phyloP scores from a whole-genome alignment of 2,888 invertebrate species.

The Lasioglossum oenotherae region DNA sequence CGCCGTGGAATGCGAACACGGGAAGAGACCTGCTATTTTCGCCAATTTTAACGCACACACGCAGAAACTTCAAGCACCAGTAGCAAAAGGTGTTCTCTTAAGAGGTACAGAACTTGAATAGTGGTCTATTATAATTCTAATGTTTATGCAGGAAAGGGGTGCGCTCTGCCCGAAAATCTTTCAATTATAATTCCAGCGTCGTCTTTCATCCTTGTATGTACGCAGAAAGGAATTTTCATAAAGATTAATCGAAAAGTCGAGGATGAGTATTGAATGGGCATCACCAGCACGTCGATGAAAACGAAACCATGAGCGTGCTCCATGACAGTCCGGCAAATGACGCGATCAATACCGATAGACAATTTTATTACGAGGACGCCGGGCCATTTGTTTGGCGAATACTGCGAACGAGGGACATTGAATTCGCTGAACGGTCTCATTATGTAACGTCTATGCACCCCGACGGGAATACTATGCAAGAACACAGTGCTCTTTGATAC shows the following conservation, averaged over 20 bases:
- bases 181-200: neutral
- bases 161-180: neutral
- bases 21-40: conserved; percentile 2
- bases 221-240: too few species aligned
- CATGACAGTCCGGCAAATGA: conserved; percentile 37
- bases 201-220: neutral
- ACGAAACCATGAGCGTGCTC: conserved; percentile 11
- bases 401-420: conserved; percentile 30
- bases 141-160: too few species aligned
- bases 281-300: neutral
- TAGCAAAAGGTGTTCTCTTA: too few species aligned
- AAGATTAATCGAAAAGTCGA: neutral
- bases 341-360: conserved; percentile 40
- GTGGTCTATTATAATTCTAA: too few species aligned
- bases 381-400: conserved; percentile 35
- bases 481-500: conserved; percentile 69
- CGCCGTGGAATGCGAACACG: neutral
- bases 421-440: conserved; percentile 60
- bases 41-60: neutral
- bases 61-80: neutral
- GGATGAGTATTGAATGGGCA: neutral
- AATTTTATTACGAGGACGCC: conserved; percentile 38
- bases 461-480: conserved; percentile 67
- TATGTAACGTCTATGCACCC: conserved; percentile 68
- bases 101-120: too few species aligned